Evolutionary conservation across 2,113 vertebrate genomes (phyloP).

Genomic region (Sinocyclocheilus rhinocerous): DNA sequence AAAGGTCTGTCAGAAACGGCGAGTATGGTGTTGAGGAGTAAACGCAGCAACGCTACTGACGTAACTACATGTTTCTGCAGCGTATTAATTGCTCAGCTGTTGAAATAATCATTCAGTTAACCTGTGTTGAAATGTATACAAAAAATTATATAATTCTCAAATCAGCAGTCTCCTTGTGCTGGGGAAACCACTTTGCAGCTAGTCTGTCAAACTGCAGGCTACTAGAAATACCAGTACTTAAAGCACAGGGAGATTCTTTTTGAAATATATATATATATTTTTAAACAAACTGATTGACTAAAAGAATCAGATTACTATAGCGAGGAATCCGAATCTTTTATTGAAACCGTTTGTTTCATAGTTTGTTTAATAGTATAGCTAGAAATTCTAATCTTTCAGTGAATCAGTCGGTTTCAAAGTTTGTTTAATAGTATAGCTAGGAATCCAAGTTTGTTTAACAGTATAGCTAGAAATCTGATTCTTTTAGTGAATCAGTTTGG

Average conservation of each 20-base stretch:
- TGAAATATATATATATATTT: too few species aligned
- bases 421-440: too few species aligned
- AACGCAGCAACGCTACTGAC: not conserved
- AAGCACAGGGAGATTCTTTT: not conserved
- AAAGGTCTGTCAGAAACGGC: not conserved
- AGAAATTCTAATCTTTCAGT: too few species aligned
- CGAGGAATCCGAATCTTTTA: too few species aligned
- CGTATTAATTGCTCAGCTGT: not conserved
- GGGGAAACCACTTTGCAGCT: not conserved
- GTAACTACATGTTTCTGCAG: not conserved
- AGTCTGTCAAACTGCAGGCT: not conserved
- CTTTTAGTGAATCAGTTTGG: too few species aligned
- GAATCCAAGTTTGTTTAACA: too few species aligned
- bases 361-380: too few species aligned
- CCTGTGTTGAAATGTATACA: not conserved
- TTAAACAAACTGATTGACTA: too few species aligned
- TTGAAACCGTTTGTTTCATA: too few species aligned
- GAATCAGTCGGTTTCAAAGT: too few species aligned
- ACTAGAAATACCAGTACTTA: not conserved
- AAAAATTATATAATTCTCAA: not conserved
- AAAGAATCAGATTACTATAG: not conserved
- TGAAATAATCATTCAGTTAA: not conserved
- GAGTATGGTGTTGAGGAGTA: not conserved
- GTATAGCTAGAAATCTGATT: too few species aligned
- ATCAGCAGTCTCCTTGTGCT: not conserved